Conservation (phyloP, 2,888 invertebrate genomes). For the Acleris cristana region DNA sequence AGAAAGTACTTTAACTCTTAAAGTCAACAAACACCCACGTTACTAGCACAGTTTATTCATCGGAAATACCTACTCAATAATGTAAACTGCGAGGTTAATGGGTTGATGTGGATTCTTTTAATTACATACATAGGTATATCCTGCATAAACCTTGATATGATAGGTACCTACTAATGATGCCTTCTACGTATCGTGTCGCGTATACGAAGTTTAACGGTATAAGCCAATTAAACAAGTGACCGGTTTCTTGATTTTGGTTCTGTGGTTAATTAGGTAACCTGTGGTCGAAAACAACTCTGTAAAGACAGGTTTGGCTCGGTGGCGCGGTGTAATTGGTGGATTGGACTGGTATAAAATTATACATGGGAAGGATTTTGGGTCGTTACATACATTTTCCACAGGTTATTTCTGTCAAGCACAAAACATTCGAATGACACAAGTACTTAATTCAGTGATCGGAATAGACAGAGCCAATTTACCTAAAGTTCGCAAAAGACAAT, state of each 20-base stretch:
- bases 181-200: not conserved
- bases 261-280: slow-evolving; percentile 58
- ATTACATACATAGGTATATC: not conserved
- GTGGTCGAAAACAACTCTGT: slow-evolving; percentile 45
- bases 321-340: slow-evolving; percentile 13
- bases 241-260: slow-evolving; percentile 52
- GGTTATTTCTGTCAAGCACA: not conserved
- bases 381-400: not conserved
- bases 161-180: not conserved
- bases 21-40: too few relatives aligned
- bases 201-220: slow-evolving; percentile 21
- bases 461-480: too few relatives aligned
- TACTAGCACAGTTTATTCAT: not conserved
- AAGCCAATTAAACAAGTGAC: slow-evolving; percentile 35
- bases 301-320: slow-evolving; percentile 45
- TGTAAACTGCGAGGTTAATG: not conserved
- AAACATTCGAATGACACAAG: too few relatives aligned
- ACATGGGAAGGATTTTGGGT: slow-evolving; percentile 7
- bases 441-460: too few relatives aligned
- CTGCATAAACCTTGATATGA: not conserved
- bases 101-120: slow-evolving; percentile 5
- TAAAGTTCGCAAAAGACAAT: too few relatives aligned
- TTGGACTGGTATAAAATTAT: not conserved
- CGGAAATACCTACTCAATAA: not conserved
- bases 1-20: too few relatives aligned